Base-by-base conservation (phyloP, 2,113 vertebrate genomes). In the Grallaria varia region DNA sequence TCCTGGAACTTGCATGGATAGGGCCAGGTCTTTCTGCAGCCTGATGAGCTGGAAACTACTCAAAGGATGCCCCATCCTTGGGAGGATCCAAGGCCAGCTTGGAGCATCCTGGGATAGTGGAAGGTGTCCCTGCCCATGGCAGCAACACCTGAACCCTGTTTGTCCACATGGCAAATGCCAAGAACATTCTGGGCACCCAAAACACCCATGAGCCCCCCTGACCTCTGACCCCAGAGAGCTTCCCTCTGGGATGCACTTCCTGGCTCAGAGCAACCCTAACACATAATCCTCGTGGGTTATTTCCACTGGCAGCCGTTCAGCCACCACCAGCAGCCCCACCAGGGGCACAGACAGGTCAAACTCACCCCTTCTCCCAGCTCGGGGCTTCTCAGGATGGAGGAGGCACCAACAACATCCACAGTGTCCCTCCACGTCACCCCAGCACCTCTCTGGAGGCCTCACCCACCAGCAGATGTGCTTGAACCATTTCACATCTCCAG, bases 201-300 rank as follows among this genome's bases (percentile, higher is more conserved):
- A 30, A 20, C 0, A 9, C 2, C 0, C 10, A n/a, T n/a, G n/a
- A n/a, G 35, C 5, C 8, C 39, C 49, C 25, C 33, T 2, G 44
- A 5, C 13, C 47, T 24, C 60, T 27, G 40, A 27, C 1, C 22
- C 33, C 90, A 23, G 35, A 22, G 49, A 8, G 4, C 55, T 45
- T 22, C 69, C 60, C 87, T 4, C 21, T 0, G 27, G 69, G 66
- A 24, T 15, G 50, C 12, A 0, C 8, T 16, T 2, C 1, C 0
- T 2, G 64, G 8, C 40, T 0, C 6, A 47, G 76, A 56, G 11
- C 59, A 25, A 0, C n/a, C 49, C 47, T 0, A 2, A 2, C 18
- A 5, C 12, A 3, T 0, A 2, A 24, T 31, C 49, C 58, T 31
- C 13, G 0, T 2, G 21, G 18, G 39, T 4, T 14, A 3, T 4